Evolutionary conservation across 2,797 vertebrate species (phyloP), one percentile per base, ranked within the genome.

Genomic region (Alca torda): DNA sequence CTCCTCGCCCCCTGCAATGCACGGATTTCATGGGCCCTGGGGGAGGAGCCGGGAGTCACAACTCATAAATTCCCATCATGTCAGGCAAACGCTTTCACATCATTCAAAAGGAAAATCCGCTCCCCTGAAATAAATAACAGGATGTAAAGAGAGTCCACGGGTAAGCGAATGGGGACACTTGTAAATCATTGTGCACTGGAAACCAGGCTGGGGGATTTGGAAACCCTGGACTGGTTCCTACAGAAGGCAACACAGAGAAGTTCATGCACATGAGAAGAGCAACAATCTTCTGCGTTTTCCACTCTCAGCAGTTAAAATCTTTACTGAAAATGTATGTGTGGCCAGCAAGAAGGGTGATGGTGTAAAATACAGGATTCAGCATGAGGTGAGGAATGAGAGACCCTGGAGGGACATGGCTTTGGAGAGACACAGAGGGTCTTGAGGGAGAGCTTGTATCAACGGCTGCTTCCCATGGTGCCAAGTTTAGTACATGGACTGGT

Each of bases 81-180:
- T 95, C 96, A 96, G 65, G 87, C 75, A 95, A 96, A 95, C 13
- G 56, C 53, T 91, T 97, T 96, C 93, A 89, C 90, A 96, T 97
- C 83, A 88, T 82, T 96, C 94, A 96, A 78, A 94, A 94, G 77
- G 61, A 86, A 97, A 93, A 87, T 91, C 89, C 95, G 67, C 78
- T 97, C 96, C 57, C 81, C 76, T 3, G 4, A 89, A 95, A 96
- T 84, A 96, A 90, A 95, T 77, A 89, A 69, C 61, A 93, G 70
- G 87, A 89, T 80, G 90, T 84, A 89, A 90, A 94, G 82, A 80
- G 60, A 91, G 79, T 76, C 79, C 54, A 54, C 1, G 33, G 81
- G 41, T 64, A 83, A 87, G 67, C 69, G 84, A 86, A 86, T 25
- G 8, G 67, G 67, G 73, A 95, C 83, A 41, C 8, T 59, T 86